Evolutionary conservation across 2,797 vertebrate species (phyloP).

Genomic region (Sebastes miniatus): DNA sequence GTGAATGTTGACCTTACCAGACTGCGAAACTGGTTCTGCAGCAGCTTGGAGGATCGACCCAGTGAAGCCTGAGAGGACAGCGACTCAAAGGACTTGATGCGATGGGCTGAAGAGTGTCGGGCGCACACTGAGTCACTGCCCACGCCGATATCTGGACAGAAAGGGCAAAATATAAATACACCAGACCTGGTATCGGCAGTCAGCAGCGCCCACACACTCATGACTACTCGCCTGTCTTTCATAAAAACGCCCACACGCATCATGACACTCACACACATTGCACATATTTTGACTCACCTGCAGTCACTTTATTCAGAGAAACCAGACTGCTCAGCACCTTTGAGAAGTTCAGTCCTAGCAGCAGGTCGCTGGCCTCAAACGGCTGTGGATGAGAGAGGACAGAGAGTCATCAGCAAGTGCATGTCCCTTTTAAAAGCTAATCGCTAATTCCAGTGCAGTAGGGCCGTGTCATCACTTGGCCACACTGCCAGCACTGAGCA

Average conservation of each 20-base stretch:
- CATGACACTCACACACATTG: background rate
- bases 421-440: slow-evolving; percentile 15
- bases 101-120: slow-evolving; percentile 90
- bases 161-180: slow-evolving; percentile 51
- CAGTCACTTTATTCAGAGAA: slow-evolving; percentile 95
- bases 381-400: slow-evolving; percentile 80
- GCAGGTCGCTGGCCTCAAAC: slow-evolving; percentile 96
- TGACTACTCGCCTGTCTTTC: slow-evolving; percentile 14
- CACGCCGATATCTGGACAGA: slow-evolving; percentile 89
- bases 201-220: slow-evolving; percentile 24
- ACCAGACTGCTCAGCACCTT: slow-evolving; percentile 97
- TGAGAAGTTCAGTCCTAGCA: slow-evolving; percentile 95
- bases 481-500: background rate
- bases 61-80: slow-evolving; percentile 90
- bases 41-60: slow-evolving; percentile 90
- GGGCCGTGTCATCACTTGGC: slow-evolving; percentile 36
- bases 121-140: slow-evolving; percentile 93
- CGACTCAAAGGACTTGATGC: slow-evolving; percentile 97
- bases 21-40: slow-evolving; percentile 96
- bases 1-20: slow-evolving; percentile 83
- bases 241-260: slow-evolving; percentile 20
- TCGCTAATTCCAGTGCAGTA: slow-evolving; percentile 27
- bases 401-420: background rate
- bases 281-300: slow-evolving; percentile 84
- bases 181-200: slow-evolving; percentile 21